Evolutionary conservation across 1,140 invertebrate genomes (phyloP).

Genomic region (Choristoneura fumiferana): DNA sequence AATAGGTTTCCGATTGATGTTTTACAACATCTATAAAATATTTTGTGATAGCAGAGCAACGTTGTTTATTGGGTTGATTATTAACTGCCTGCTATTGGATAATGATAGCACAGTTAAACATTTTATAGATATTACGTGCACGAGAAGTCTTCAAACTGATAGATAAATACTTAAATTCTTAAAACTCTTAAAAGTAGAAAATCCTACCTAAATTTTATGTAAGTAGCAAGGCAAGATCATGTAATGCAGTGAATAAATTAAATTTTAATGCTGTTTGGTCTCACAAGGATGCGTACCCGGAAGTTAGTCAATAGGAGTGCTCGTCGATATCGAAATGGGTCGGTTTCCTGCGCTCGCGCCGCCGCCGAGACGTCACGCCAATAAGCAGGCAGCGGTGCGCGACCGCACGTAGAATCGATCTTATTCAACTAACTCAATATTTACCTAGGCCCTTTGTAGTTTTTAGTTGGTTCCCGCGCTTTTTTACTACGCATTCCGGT

Average conservation of each 20-base stretch:
- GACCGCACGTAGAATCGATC: constrained; percentile 40
- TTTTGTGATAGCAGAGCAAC: not conserved
- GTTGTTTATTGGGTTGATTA: too few relatives aligned
- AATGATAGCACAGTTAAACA: too few relatives aligned
- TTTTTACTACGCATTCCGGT: constrained; percentile 12
- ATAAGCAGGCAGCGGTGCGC: constrained; percentile 28
- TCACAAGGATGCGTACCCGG: constrained; percentile 29
- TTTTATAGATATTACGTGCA: too few relatives aligned
- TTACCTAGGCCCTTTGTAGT: constrained; percentile 25
- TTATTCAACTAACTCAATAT: constrained; percentile 45
- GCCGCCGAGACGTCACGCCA: constrained; percentile 25
- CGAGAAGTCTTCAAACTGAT: too few relatives aligned
- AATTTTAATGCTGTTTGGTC: not conserved
- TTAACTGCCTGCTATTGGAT: too few relatives aligned
- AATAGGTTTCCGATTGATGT: constrained; percentile 8
- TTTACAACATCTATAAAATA: constrained; percentile 11
- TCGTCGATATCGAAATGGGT: constrained; percentile 32
- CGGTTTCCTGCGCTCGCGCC: constrained; percentile 34
- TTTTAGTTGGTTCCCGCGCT: constrained; percentile 4
- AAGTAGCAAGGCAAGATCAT: constrained; percentile 2
- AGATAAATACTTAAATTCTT: too few relatives aligned
- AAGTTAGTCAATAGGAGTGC: constrained; percentile 25
- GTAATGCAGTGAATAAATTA: not conserved
- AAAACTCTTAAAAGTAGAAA: too few relatives aligned
- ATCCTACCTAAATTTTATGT: too few relatives aligned